Evolutionary conservation across 2,888 invertebrate species (phyloP), one percentile per base, ranked within the genome.

Genomic region (Allolobophora icterica): DNA sequence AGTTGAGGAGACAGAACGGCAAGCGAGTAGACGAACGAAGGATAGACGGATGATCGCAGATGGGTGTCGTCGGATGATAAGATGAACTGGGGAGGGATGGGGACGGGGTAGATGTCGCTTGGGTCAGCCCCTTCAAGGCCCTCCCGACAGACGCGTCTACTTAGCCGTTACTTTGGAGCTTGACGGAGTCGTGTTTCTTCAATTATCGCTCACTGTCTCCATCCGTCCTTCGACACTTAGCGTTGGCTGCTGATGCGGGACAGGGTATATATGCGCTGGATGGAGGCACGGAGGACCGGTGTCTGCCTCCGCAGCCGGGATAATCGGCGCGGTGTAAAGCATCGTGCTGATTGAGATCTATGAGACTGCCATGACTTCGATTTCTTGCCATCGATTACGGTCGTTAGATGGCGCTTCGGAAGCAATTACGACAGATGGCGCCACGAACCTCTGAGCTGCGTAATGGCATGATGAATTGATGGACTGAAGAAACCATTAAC

Each of bases 291-390:
- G 52, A 24, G 52, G 21, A 24, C 52, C 71, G n/a, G 71, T n/a
- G n/a, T 13, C 71, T 17, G 30, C n/a, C 15, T 30, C 71, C 71
- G 71, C 71, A 34, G 34, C 21, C 35, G 87, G 87, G 87, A 87
- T 87, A 87, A 87, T 87, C 87, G 87, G 30, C 15, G 87, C 21
- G 33, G 35, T 34, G 38, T 35, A 21, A 38, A 87, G 35, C 35
- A 35, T 87, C 87, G 35, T 17, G 21, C 87, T 87, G 34, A 87
- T 87, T 34, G 87, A 87, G 87, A 87, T 38, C 38, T 33, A 87
- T 87, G 87, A 15, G 35, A 24, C 87, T 38, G 87, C 87, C 87
- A 38, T 87, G 87, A 30, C 87, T 87, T 87, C 87, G 87, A 87
- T 87, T 87, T 35, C 24, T 6, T 87, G 87, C 21, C 87, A 87